phyloP scores from a whole-genome alignment of 2,797 vertebrate species.

The Rhinella marina region DNA sequence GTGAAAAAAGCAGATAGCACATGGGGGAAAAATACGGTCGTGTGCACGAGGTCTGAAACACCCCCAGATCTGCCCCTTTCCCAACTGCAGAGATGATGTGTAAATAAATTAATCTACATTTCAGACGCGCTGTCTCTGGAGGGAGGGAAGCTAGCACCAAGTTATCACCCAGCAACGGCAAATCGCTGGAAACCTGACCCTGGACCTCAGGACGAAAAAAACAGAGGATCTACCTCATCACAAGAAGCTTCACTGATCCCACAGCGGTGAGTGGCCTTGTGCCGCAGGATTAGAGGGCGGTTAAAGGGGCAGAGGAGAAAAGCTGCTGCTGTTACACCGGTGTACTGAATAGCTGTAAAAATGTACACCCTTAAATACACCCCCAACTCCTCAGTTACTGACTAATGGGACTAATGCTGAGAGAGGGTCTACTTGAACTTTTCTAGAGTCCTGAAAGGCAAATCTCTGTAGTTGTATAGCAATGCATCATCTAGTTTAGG shows the following conservation, averaged over 20 bases:
- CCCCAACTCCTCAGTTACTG: too few species aligned
- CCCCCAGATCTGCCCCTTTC: too few species aligned
- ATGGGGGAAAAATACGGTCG: too few species aligned
- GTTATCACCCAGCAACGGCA: neutral
- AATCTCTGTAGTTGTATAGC: too few species aligned
- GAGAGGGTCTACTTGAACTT: too few species aligned
- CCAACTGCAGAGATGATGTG: neutral
- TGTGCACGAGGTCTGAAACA: too few species aligned
- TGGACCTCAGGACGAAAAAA: neutral
- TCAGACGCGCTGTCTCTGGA: slow-evolving; percentile 46
- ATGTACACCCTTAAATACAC: neutral
- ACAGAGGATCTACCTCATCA: neutral
- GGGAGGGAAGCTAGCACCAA: neutral
- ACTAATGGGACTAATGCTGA: too few species aligned
- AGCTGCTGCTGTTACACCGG: neutral
- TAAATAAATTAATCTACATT: neutral
- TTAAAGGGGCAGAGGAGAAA: neutral
- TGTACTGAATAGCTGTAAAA: neutral
- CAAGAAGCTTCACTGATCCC: neutral
- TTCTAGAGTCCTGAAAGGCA: too few species aligned
- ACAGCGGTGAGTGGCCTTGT: slow-evolving; percentile 17
- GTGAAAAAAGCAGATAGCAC: too few species aligned
- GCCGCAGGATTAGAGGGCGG: neutral
- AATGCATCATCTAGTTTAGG: too few species aligned
- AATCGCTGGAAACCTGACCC: neutral